phyloP scores from a whole-genome alignment of 2,113 vertebrate genomes.

The Struthio camelus region DNA sequence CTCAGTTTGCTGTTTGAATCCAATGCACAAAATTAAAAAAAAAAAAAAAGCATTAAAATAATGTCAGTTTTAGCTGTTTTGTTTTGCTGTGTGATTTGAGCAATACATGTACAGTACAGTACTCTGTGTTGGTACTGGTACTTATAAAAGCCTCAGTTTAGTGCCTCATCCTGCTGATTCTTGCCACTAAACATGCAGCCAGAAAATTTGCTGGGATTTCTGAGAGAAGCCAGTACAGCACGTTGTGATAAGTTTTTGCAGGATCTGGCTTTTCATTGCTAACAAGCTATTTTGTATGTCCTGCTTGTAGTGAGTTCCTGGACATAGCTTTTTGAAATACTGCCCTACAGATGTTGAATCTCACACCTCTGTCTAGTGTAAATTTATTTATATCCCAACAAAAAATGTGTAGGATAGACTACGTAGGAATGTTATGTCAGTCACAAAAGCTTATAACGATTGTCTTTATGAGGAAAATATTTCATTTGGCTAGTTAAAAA shows the following conservation, averaged over 20 bases:
- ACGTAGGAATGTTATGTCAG: slow-evolving; percentile 8
- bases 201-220: not conserved
- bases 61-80: slow-evolving; percentile 75
- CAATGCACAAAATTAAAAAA: slow-evolving; percentile 92
- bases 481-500: not conserved
- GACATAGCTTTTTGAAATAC: slow-evolving; percentile 20
- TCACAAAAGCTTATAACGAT: not conserved
- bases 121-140: slow-evolving; percentile 39
- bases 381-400: slow-evolving; percentile 33
- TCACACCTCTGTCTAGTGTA: slow-evolving; percentile 17
- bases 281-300: not conserved
- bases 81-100: slow-evolving; percentile 59
- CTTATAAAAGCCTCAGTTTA: not conserved
- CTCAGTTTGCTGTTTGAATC: slow-evolving; percentile 95
- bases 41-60: slow-evolving; percentile 76
- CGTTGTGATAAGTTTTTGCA: not conserved
- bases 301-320: not conserved
- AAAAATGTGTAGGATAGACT: slow-evolving; percentile 21
- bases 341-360: slow-evolving; percentile 11
- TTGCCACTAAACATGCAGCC: not conserved
- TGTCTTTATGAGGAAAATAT: not conserved
- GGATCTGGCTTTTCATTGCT: slow-evolving; percentile 5
- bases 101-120: slow-evolving; percentile 9
- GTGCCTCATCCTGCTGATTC: not conserved
- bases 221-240: not conserved